Conservation (phyloP, 2,888 invertebrate species). For the Pseudeuparius sepicola region DNA sequence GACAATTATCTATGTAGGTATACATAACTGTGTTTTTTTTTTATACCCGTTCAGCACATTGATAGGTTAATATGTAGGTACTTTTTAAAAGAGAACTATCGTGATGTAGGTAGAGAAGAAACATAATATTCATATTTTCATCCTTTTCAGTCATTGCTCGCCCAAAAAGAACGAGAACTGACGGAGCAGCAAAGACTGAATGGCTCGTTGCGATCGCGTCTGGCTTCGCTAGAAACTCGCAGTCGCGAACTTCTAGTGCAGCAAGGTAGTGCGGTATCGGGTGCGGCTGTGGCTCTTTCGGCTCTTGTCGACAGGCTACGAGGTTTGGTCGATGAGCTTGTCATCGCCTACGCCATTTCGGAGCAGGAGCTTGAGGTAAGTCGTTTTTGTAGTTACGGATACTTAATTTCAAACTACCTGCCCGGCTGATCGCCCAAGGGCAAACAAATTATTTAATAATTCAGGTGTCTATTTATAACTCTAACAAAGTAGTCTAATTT, state of each 20-base stretch:
- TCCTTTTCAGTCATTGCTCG: not conserved
- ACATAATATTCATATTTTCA: slow-evolving; percentile 53
- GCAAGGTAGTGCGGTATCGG: slow-evolving; percentile 60
- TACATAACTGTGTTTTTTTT: too few species aligned
- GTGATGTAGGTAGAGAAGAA: too few species aligned
- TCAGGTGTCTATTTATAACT: too few species aligned
- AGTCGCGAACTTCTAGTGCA: slow-evolving; percentile 54
- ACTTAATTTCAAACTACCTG: too few species aligned
- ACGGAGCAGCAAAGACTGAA: slow-evolving; percentile 71
- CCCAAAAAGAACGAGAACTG: too few species aligned
- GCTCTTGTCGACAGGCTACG: slow-evolving; percentile 60
- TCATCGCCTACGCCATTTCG: slow-evolving; percentile 64
- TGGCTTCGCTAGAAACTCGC: slow-evolving; percentile 52
- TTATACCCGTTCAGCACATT: too few species aligned
- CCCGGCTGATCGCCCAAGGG: too few species aligned
- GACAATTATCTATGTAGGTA: too few species aligned
- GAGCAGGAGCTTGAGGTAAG: slow-evolving; percentile 61
- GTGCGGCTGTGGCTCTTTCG: slow-evolving; percentile 57
- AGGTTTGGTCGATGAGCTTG: slow-evolving; percentile 60
- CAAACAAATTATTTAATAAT: too few species aligned
- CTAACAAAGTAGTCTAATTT: too few species aligned
- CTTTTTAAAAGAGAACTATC: too few species aligned
- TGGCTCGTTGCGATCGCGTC: slow-evolving; percentile 53
- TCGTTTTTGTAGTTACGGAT: slow-evolving; percentile 9
- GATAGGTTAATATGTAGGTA: too few species aligned